Percentiles rank a stretch among this genome's conserved stretches.
phyloP scores from a whole-genome alignment of 2,797 vertebrate species.

The Australoheros facetus region DNA sequence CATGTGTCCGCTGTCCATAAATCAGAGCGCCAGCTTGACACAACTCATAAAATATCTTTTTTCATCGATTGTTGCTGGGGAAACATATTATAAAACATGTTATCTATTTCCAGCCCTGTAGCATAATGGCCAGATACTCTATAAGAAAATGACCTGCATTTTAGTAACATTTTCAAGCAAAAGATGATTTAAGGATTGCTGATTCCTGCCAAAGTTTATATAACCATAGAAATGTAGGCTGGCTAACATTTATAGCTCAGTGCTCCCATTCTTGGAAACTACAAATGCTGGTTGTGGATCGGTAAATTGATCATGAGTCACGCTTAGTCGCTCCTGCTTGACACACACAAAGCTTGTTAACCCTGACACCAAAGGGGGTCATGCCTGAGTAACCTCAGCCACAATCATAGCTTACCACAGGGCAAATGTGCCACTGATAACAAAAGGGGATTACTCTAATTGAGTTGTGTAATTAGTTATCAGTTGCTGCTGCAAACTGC shows the following conservation, averaged over 20 bases:
- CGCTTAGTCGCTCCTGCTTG: slow-evolving; percentile 25
- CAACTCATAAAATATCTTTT: neutral
- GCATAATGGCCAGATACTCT: neutral
- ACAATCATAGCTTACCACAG: slow-evolving; percentile 23
- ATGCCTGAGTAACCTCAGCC: slow-evolving; percentile 11
- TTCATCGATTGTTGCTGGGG: neutral
- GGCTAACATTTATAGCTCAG: neutral
- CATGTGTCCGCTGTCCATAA: neutral
- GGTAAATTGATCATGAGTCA: slow-evolving; percentile 49
- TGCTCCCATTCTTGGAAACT: neutral
- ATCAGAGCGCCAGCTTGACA: neutral
- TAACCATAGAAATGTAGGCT: neutral
- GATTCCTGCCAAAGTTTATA: neutral
- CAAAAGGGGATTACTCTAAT: slow-evolving; percentile 10
- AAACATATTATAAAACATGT: neutral
- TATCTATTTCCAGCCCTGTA: neutral
- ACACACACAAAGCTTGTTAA: slow-evolving; percentile 59
- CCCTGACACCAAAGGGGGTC: slow-evolving; percentile 18
- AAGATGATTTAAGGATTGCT: neutral
- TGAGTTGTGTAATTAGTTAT: neutral
- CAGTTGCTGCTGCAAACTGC: neutral
- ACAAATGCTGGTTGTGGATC: slow-evolving; percentile 15
- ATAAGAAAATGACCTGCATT: neutral
- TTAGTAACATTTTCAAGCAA: neutral
- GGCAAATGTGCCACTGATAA: slow-evolving; percentile 3